Evolutionary conservation across 2,113 vertebrate genomes (phyloP).

Genomic region (Nibea coibor): DNA sequence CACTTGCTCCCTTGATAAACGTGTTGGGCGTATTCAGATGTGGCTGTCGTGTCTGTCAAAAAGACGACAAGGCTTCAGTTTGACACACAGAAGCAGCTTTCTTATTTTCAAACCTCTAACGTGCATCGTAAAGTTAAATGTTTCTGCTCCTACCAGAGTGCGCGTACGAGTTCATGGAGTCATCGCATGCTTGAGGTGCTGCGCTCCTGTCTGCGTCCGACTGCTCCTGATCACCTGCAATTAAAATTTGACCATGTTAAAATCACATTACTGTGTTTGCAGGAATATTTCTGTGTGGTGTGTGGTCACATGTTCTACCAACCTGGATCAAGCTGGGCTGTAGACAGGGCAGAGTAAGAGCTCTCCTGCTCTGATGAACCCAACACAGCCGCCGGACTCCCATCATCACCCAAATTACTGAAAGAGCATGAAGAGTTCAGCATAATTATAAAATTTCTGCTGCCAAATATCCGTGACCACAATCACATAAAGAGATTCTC

Average conservation of each 20-base stretch:
- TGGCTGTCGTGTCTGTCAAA: conserved; percentile 65
- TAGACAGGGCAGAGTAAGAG: conserved; percentile 74
- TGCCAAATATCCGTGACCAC: background rate
- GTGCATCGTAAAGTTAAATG: fast-evolving
- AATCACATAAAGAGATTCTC: background rate
- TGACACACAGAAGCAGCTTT: background rate
- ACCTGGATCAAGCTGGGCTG: conserved; percentile 72
- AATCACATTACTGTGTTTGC: background rate
- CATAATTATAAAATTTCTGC: background rate
- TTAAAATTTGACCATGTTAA: background rate
- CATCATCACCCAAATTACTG: conserved; percentile 62
- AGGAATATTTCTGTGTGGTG: background rate
- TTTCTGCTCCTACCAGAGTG: conserved; percentile 71
- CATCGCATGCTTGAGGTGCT: conserved; percentile 54
- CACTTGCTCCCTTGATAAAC: conserved; percentile 85
- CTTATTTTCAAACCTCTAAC: background rate
- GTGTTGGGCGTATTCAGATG: conserved; percentile 81
- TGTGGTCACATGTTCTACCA: background rate
- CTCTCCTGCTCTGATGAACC: conserved; percentile 65
- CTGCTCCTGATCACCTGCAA: conserved; percentile 69
- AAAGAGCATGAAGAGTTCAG: background rate
- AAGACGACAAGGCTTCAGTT: conserved; percentile 5
- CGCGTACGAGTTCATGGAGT: conserved; percentile 71
- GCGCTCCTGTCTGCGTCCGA: conserved; percentile 52
- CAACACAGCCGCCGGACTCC: conserved; percentile 62